phyloP scores from a whole-genome alignment of 2,888 invertebrate species.

The Uloborus plumipes region DNA sequence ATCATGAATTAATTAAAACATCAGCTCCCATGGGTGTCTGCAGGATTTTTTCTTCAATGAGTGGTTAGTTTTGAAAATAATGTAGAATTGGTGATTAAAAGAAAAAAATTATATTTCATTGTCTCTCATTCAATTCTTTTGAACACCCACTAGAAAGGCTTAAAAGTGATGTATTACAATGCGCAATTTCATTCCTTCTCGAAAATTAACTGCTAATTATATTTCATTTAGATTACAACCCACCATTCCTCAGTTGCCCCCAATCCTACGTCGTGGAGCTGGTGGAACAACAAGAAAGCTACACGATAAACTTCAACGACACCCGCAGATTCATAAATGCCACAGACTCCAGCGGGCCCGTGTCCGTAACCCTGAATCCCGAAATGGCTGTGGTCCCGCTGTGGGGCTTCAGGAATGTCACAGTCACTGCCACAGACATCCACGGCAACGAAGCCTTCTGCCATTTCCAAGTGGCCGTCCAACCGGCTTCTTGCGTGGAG shows the following conservation, averaged over 20 bases:
- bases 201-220: background rate
- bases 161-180: too few species aligned
- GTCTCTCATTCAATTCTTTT: too few species aligned
- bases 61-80: too few species aligned
- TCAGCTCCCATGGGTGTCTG: too few species aligned
- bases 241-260: constrained; percentile 89
- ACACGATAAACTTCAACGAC: constrained; percentile 91
- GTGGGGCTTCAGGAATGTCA: constrained; percentile 75
- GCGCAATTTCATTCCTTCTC: too few species aligned
- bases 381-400: constrained; percentile 84
- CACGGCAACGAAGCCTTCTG: constrained; percentile 90
- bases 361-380: constrained; percentile 79
- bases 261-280: constrained; percentile 94
- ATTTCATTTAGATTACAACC: constrained; percentile 81
- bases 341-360: constrained; percentile 89
- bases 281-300: constrained; percentile 89
- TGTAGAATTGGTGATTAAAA: too few species aligned
- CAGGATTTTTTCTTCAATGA: too few species aligned
- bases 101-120: too few species aligned
- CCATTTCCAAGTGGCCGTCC: constrained; percentile 92
- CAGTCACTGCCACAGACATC: constrained; percentile 88
- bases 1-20: too few species aligned
- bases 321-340: constrained; percentile 87
- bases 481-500: constrained; percentile 93
- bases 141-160: too few species aligned